Conservation (phyloP, 1,140 invertebrate genomes). For the Goniozus legneri region DNA sequence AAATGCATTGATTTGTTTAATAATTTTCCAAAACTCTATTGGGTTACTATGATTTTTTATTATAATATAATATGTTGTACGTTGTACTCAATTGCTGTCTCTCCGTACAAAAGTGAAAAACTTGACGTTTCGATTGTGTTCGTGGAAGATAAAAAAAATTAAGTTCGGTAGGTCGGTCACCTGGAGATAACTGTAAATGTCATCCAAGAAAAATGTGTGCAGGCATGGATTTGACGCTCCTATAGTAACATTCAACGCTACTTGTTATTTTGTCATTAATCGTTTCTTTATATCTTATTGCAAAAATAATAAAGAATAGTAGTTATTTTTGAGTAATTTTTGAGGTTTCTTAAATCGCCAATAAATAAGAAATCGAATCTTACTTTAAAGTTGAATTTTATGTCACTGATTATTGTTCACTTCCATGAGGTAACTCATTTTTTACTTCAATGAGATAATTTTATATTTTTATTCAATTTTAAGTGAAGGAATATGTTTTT, state of each 20-base stretch:
- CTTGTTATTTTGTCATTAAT: too few species aligned
- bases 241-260: constrained; percentile 24
- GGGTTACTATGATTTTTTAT: background rate
- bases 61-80: background rate
- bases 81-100: background rate
- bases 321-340: too few species aligned
- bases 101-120: background rate
- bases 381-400: too few species aligned
- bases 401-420: too few species aligned
- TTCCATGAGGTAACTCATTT: too few species aligned
- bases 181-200: constrained; percentile 49
- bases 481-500: too few species aligned
- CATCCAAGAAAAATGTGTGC: constrained; percentile 44
- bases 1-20: constrained; percentile 12
- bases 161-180: constrained; percentile 38
- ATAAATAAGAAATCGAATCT: too few species aligned
- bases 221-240: constrained; percentile 28
- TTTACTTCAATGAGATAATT: too few species aligned
- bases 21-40: background rate
- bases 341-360: too few species aligned
- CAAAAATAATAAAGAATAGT: too few species aligned
- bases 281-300: too few species aligned
- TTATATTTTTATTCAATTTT: too few species aligned
- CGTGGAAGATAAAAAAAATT: constrained; percentile 1
- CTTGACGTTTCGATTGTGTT: background rate